Evolutionary conservation across 1,140 invertebrate species (phyloP).

Genomic region (Euglossa dilemma): DNA sequence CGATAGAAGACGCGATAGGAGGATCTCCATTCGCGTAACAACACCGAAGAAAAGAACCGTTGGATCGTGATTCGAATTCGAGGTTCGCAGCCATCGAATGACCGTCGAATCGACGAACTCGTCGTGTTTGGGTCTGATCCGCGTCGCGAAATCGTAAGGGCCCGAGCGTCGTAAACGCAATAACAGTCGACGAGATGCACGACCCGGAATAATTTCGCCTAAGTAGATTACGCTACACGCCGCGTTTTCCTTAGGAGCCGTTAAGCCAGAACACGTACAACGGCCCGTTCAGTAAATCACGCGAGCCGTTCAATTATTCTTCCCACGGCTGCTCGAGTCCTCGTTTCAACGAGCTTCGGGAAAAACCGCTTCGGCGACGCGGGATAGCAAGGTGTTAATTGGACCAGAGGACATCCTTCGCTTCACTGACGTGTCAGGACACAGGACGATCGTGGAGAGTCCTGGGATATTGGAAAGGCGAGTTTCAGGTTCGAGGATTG

Average conservation of each 20-base stretch:
- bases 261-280: slow-evolving; percentile 7
- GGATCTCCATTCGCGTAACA: background rate
- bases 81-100: background rate
- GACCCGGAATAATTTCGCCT: slow-evolving; percentile 36
- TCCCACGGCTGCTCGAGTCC: background rate
- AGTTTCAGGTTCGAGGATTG: too few relatives aligned
- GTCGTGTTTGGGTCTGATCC: slow-evolving; percentile 3
- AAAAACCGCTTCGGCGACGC: background rate
- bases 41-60: background rate
- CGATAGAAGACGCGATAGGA: background rate
- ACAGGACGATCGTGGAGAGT: too few relatives aligned
- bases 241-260: slow-evolving; percentile 14
- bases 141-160: background rate
- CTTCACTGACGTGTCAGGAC: too few relatives aligned
- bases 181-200: slow-evolving; percentile 31
- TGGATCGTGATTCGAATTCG: slow-evolving; percentile 5
- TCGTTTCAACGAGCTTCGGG: background rate
- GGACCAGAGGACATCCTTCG: background rate
- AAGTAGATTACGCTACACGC: slow-evolving; percentile 25
- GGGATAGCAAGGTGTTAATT: background rate
- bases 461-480: too few relatives aligned
- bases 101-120: background rate
- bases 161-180: slow-evolving; percentile 1
- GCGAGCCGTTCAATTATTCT: slow-evolving; percentile 17
- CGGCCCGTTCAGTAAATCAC: slow-evolving; percentile 15